These are phyloP conservation scores for Leucania comma DNA, from an alignment of 2,888 invertebrate genomes.

Conservation along the genomic window DNA sequence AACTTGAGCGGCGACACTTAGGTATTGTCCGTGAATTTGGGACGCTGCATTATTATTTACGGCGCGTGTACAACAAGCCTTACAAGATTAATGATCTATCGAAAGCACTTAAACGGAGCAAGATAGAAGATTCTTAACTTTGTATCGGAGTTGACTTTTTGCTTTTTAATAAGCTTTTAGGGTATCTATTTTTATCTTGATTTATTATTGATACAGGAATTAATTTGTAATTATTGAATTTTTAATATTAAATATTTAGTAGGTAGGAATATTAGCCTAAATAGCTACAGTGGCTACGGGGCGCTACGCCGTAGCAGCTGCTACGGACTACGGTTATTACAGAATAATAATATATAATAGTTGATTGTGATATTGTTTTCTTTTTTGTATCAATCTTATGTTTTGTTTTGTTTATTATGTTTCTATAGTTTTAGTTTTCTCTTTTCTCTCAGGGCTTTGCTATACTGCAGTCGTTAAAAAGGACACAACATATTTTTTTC, in stretches of 20 bases:
- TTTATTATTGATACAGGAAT: background rate
- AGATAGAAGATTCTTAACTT: conserved; percentile 47
- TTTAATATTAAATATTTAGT: background rate
- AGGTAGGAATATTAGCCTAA: background rate
- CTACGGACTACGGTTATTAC: conserved; percentile 17
- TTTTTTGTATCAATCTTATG: no score
- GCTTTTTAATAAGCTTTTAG: conserved; percentile 21
- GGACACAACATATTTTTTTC: no score
- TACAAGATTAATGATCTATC: conserved; percentile 73
- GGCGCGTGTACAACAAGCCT: conserved; percentile 65
- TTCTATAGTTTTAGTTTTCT: no score
- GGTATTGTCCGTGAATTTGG: conserved; percentile 74
- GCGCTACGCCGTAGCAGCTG: conserved; percentile 27
- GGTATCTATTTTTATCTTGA: conserved; percentile 2
- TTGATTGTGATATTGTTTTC: background rate
- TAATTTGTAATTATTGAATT: background rate
- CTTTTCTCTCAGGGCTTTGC: background rate
- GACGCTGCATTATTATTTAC: conserved; percentile 74
- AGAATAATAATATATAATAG: background rate
- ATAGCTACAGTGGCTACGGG: background rate
- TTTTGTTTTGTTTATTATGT: no score
- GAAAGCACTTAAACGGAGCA: conserved; percentile 63
- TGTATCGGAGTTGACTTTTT: conserved; percentile 42
- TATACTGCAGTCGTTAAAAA: no score
- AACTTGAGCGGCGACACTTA: conserved; percentile 73